Evolutionary conservation across 2,113 vertebrate genomes (phyloP).

Genomic region (Motacilla alba): DNA sequence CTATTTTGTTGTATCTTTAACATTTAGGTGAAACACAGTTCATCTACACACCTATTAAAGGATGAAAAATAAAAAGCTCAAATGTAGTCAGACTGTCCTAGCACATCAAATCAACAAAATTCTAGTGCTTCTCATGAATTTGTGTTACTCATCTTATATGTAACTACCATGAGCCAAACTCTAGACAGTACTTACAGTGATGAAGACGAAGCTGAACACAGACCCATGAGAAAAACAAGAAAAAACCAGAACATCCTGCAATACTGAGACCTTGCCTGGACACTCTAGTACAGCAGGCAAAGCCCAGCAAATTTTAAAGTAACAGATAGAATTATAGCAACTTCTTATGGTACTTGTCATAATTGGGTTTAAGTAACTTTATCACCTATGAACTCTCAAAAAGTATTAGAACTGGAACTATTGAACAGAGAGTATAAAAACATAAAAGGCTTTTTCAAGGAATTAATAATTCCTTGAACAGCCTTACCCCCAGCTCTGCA

Average conservation of each 20-base stretch:
- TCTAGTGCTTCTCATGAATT: background rate
- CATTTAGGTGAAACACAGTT: background rate
- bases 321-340: background rate
- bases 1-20: background rate
- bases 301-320: background rate
- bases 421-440: background rate
- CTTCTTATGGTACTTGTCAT: background rate
- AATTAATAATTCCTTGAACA: background rate
- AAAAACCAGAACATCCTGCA: background rate
- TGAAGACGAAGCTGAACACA: background rate
- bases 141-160: rapidly evolving
- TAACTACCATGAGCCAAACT: background rate
- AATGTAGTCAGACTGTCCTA: background rate
- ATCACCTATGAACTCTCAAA: background rate
- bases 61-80: background rate
- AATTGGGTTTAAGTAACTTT: background rate
- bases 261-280: background rate
- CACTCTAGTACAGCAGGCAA: background rate
- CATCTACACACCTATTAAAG: background rate
- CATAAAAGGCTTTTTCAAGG: background rate
- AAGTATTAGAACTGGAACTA: background rate
- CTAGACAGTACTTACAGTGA: background rate
- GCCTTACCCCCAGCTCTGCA: slow-evolving; percentile 88
- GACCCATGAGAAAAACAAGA: background rate
- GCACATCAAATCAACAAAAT: background rate